Evolutionary conservation across 2,888 invertebrate species (phyloP).

Genomic region (Mylabris sibirica): DNA sequence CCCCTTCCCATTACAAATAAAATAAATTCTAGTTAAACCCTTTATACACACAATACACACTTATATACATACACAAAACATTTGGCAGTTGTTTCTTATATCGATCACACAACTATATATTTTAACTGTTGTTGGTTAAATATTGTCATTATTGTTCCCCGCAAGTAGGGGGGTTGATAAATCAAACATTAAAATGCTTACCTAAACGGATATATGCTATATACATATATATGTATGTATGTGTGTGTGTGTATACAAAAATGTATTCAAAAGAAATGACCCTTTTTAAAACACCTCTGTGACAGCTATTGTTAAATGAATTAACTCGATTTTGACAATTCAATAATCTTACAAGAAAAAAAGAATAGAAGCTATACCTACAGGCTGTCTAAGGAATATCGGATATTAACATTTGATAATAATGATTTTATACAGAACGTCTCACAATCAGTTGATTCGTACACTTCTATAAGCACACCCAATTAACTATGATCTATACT

Average conservation of each 20-base stretch:
- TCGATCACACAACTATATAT: constrained; percentile 16
- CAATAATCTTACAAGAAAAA: neutral
- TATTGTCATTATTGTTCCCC: constrained; percentile 40
- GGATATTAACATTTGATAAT: too few species aligned
- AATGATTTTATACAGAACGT: neutral
- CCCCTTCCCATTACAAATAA: constrained; percentile 44
- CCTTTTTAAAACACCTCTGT: neutral
- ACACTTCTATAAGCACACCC: too few species aligned
- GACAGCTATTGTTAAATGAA: neutral
- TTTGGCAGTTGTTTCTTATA: constrained; percentile 31
- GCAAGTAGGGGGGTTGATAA: constrained; percentile 5
- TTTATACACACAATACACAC: constrained; percentile 2
- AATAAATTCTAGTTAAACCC: constrained; percentile 32
- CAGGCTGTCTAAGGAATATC: neutral
- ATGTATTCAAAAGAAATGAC: neutral
- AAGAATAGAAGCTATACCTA: neutral
- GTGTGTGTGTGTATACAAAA: neutral
- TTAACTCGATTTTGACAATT: constrained; percentile 3
- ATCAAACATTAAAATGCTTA: constrained; percentile 14
- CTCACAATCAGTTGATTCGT: too few species aligned
- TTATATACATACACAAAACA: neutral
- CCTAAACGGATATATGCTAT: neutral
- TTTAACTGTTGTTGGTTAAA: constrained; percentile 46
- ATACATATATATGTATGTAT: too few species aligned
- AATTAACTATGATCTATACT: too few species aligned